Evolutionary conservation across 2,797 vertebrate genomes (phyloP).

Genomic region (Protonibea diacanthus): DNA sequence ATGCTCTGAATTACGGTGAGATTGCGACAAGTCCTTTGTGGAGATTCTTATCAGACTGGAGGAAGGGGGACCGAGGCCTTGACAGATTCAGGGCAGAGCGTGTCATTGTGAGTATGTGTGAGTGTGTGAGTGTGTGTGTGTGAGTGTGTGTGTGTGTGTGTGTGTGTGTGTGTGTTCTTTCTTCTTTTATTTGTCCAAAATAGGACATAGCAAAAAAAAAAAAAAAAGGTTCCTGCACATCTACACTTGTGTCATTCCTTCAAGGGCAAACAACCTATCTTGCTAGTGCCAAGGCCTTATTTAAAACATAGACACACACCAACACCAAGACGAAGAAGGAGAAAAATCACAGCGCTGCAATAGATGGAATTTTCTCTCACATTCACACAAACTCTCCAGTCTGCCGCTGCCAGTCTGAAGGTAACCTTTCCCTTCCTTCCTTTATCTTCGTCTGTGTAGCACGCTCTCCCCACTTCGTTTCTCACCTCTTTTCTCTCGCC

Average conservation of each 20-base stretch:
- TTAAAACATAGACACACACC: constrained; percentile 39
- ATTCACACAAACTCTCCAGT: constrained; percentile 30
- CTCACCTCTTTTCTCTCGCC: constrained; percentile 36
- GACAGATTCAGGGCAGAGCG: constrained; percentile 79
- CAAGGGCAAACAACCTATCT: constrained; percentile 60
- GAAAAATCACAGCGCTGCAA: constrained; percentile 23
- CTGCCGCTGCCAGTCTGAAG: constrained; percentile 58
- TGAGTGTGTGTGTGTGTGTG: constrained; percentile 25
- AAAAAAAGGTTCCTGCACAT: constrained; percentile 53
- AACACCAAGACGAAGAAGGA: not conserved
- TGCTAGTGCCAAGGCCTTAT: constrained; percentile 27
- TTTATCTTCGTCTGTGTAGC: constrained; percentile 54
- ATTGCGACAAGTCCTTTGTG: constrained; percentile 64
- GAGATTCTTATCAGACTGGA: constrained; percentile 64
- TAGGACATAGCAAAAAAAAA: constrained; percentile 57
- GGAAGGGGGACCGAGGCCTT: constrained; percentile 54
- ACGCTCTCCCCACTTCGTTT: constrained; percentile 34
- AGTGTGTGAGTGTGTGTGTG: too few relatives aligned
- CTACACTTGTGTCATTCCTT: constrained; percentile 55
- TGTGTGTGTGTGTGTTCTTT: constrained; percentile 21
- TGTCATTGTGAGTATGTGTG: constrained; percentile 45
- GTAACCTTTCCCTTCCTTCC: constrained; percentile 64
- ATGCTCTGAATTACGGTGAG: constrained; percentile 46
- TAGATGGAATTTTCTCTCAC: constrained; percentile 23
- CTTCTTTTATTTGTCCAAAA: constrained; percentile 68